Conservation (phyloP, 2,888 invertebrate species). For the Caradrina kadenii region DNA sequence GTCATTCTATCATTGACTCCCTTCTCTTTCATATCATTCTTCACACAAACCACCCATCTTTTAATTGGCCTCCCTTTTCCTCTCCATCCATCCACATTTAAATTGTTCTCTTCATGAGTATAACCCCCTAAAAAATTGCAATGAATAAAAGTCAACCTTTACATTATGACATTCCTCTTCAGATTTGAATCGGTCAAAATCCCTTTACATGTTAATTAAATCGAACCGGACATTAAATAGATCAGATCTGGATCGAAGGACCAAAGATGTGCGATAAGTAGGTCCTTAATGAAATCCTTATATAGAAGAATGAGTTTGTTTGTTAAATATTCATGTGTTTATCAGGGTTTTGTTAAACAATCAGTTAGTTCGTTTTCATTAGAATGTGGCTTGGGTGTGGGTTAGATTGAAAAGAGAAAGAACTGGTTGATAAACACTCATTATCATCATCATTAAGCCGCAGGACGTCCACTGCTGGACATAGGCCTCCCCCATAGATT, state of each 20-base stretch:
- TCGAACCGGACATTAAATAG: constrained; percentile 53
- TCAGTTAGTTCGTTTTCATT: constrained; percentile 35
- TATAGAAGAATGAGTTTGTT: constrained; percentile 64
- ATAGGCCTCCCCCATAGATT: too few relatives aligned
- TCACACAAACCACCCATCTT: too few relatives aligned
- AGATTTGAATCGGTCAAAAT: constrained; percentile 14
- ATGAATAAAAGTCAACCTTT: too few relatives aligned
- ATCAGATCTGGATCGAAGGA: constrained; percentile 64
- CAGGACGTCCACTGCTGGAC: too few relatives aligned
- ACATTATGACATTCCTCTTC: neutral
- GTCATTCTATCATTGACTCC: too few relatives aligned
- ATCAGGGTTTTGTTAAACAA: constrained; percentile 35
- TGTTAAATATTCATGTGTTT: constrained; percentile 65
- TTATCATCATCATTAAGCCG: too few relatives aligned
- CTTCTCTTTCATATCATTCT: too few relatives aligned
- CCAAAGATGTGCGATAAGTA: constrained; percentile 52
- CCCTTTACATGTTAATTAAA: constrained; percentile 45
- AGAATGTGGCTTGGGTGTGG: constrained; percentile 28
- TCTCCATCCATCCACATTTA: too few relatives aligned
- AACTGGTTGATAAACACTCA: too few relatives aligned
- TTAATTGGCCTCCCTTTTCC: too few relatives aligned
- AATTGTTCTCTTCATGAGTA: too few relatives aligned
- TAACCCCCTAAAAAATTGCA: too few relatives aligned
- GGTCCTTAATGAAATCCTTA: constrained; percentile 68
- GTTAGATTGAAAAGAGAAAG: constrained; percentile 9